phyloP scores from a whole-genome alignment of 2,113 vertebrate species.

The Rafetus swinhoei region DNA sequence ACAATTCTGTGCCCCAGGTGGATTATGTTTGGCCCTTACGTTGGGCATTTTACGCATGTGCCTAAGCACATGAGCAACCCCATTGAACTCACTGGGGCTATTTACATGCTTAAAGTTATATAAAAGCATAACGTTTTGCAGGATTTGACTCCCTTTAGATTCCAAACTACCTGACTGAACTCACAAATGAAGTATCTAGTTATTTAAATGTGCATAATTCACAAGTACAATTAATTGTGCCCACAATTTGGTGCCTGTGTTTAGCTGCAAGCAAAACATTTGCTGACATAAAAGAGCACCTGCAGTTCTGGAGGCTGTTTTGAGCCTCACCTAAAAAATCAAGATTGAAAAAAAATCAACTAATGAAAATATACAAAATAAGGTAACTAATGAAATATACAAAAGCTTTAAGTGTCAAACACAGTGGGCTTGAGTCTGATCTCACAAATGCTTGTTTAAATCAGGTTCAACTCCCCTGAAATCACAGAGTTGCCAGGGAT shows the following conservation, averaged over 20 bases:
- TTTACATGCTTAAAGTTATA: not conserved
- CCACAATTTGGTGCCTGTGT: constrained; percentile 35
- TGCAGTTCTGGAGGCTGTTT: not conserved
- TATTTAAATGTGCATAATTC: not conserved
- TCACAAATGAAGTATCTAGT: constrained; percentile 53
- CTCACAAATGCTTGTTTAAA: not conserved
- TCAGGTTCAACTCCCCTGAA: not conserved
- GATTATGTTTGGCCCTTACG: fast-evolving
- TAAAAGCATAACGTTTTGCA: not conserved
- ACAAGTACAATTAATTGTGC: constrained; percentile 51
- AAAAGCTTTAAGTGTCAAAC: not conserved
- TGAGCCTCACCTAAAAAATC: not conserved
- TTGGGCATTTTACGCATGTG: not conserved
- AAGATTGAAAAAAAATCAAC: too few species aligned
- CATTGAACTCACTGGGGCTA: not conserved
- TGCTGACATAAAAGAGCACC: constrained; percentile 17
- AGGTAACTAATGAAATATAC: not conserved
- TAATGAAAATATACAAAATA: not conserved
- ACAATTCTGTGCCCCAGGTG: fast-evolving
- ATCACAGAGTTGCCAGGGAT: not conserved
- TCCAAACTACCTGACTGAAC: constrained; percentile 24
- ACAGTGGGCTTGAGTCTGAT: not conserved
- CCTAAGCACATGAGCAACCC: fast-evolving
- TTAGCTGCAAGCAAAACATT: constrained; percentile 21
- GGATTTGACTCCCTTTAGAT: not conserved